Conservation (phyloP, 1,140 invertebrate species). For the Drosophila micromelanica region DNA sequence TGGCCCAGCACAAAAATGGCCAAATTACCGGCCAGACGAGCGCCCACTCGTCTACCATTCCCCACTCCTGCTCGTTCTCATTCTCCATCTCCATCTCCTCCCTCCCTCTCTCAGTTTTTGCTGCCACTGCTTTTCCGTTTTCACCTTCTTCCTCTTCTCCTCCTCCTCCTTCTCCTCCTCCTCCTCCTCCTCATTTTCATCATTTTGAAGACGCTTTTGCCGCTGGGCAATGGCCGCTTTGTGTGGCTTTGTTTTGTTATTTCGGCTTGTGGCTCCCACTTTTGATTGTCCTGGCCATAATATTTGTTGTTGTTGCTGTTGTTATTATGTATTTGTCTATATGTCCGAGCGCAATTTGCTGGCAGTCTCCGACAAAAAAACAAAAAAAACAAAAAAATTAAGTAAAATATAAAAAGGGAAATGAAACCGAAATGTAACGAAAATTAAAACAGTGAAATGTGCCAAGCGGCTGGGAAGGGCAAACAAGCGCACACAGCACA, state of each 20-base stretch:
- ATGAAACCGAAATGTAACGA: conserved; percentile 51
- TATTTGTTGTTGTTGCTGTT: conserved; percentile 55
- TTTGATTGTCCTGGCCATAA: conserved; percentile 76
- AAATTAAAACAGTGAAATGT: conserved; percentile 71
- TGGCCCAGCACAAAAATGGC: conserved; percentile 41
- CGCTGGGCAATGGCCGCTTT: conserved; percentile 42
- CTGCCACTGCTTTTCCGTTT: not conserved
- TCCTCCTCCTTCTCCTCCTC: too few species aligned
- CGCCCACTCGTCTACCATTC: not conserved
- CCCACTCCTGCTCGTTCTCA: not conserved
- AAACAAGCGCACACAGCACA: conserved; percentile 36
- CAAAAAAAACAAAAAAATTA: not conserved
- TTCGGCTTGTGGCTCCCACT: conserved; percentile 73
- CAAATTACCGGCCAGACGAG: conserved; percentile 49
- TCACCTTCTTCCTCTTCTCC: not conserved
- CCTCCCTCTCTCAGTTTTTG: not conserved
- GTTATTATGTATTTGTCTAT: conserved; percentile 62
- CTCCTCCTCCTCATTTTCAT: too few species aligned
- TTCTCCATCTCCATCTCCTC: too few species aligned
- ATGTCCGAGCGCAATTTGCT: conserved; percentile 50
- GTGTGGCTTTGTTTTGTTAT: conserved; percentile 45
- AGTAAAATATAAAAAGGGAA: conserved; percentile 21
- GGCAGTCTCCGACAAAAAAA: conserved; percentile 15
- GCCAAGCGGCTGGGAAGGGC: conserved; percentile 15
- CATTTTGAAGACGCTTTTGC: conserved; percentile 50